Conservation (phyloP, 1,140 invertebrate species). For the Callitettix versicolor region DNA sequence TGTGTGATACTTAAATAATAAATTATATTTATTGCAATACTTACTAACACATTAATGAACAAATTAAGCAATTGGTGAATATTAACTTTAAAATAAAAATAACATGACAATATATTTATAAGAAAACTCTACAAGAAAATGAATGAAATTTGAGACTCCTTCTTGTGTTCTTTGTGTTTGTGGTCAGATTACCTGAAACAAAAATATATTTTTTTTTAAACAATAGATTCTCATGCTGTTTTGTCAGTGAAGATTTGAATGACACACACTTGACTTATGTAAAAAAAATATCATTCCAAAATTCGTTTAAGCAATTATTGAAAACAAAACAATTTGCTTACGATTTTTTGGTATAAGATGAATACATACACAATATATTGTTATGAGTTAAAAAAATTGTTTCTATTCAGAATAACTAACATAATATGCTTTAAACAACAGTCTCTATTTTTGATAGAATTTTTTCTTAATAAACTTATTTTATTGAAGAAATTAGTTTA, state of each 20-base stretch:
- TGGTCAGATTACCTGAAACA: not conserved
- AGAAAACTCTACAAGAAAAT: slow-evolving; percentile 9
- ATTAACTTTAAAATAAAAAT: slow-evolving; percentile 3
- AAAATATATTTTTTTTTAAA: not conserved
- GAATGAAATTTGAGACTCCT: not conserved
- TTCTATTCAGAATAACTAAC: not conserved
- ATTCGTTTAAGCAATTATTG: not conserved
- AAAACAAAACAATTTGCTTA: too few species aligned
- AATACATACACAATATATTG: not conserved
- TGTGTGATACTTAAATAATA: slow-evolving; percentile 6
- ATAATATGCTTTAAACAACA: too few species aligned
- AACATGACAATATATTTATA: not conserved
- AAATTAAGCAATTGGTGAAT: slow-evolving; percentile 12
- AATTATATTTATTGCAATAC: slow-evolving; percentile 14
- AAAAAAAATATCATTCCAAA: not conserved
- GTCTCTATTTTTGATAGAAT: too few species aligned
- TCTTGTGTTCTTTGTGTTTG: not conserved
- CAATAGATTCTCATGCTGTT: not conserved
- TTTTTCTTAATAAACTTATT: too few species aligned
- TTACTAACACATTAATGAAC: slow-evolving; percentile 11
- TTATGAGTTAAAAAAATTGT: not conserved
- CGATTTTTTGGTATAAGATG: not conserved
- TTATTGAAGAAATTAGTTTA: too few species aligned
- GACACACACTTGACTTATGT: not conserved
- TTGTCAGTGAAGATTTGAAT: not conserved